These are phyloP conservation scores for Lithodes maja DNA, from an alignment of 2,888 invertebrate genomes.

Conservation along the genomic window DNA sequence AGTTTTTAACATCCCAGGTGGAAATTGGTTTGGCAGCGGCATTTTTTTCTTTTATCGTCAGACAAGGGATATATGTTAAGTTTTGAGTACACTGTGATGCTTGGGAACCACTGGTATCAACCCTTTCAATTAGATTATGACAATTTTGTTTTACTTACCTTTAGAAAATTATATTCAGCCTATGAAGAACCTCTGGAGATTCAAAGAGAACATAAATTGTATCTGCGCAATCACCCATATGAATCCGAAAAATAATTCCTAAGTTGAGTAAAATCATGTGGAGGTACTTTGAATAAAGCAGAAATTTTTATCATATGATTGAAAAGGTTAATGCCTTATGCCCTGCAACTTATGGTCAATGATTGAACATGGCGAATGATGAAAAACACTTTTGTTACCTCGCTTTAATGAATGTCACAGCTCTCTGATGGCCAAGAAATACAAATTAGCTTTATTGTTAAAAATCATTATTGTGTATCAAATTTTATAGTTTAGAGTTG, in stretches of 20 bases:
- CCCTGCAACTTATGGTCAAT: conserved; percentile 13
- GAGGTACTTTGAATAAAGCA: no score
- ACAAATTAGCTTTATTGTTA: conserved; percentile 46
- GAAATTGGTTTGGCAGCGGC: conserved; percentile 4
- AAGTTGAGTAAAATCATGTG: no score
- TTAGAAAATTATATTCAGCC: no score
- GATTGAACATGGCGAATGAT: conserved; percentile 20
- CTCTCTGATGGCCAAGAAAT: conserved; percentile 54
- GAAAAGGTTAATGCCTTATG: not conserved
- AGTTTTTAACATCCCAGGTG: conserved; percentile 23
- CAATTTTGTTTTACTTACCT: no score
- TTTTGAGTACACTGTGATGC: conserved; percentile 27
- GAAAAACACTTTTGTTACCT: conserved; percentile 48
- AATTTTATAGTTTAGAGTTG: conserved; percentile 59
- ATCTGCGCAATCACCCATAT: no score
- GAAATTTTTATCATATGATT: no score
- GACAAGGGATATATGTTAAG: conserved; percentile 14
- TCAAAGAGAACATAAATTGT: no score
- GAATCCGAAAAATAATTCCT: no score
- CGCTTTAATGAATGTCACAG: conserved; percentile 49
- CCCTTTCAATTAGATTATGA: not conserved
- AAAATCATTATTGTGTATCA: conserved; percentile 52
- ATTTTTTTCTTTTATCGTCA: conserved; percentile 23
- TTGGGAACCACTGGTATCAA: conserved; percentile 25
- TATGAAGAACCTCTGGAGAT: no score